Base-by-base conservation (phyloP, 2,888 invertebrate genomes). In the Idaea dimidiata region DNA sequence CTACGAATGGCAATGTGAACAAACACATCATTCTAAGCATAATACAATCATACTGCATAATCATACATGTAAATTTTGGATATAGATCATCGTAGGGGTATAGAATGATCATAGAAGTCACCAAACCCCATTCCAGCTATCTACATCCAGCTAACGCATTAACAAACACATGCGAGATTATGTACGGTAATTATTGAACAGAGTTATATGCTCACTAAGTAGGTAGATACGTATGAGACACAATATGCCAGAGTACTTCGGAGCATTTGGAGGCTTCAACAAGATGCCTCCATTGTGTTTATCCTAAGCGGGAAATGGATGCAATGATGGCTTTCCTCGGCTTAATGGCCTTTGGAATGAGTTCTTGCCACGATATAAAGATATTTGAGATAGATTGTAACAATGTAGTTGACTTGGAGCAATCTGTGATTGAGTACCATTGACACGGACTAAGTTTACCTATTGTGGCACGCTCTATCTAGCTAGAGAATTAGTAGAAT, bases 301-400 rank as follows among this genome's bases (percentile, higher is more conserved):
- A 65, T 73, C 76, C 76, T 76, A 70, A 75, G 75, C 70, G 72
- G 69, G 72, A 75, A 82, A 83, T 78, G 77, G 81, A 74, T 75
- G 75, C 78, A 80, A 79, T 79, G 79, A 82, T 77, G 74, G 77
- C 78, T 74, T 74, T 78, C 68, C 76, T 75, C 64, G 77, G 72
- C 72, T 78, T 83, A 82, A 84, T 82, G 80, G 81, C 66, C 71
- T 78, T 73, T 63, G 75, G 71, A 83, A 84, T 80, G 80, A 81
- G 77, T 79, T 69, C 74, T 79, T 73, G 58, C 68, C 66, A 62
- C 70, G 68, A 80, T 80, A 78, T 81, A 81, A 79, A 70, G 73
- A 62, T 71, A 73, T 43, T 33, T 33, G 71, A 72, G 66, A 71
- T 64, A 67, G 57, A 59, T 60, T 59, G 64, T 64, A 67, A 66